Evolutionary conservation across 1,140 invertebrate species (phyloP), one percentile per base, ranked within the genome.

Genomic region (Meteorus sp.): DNA sequence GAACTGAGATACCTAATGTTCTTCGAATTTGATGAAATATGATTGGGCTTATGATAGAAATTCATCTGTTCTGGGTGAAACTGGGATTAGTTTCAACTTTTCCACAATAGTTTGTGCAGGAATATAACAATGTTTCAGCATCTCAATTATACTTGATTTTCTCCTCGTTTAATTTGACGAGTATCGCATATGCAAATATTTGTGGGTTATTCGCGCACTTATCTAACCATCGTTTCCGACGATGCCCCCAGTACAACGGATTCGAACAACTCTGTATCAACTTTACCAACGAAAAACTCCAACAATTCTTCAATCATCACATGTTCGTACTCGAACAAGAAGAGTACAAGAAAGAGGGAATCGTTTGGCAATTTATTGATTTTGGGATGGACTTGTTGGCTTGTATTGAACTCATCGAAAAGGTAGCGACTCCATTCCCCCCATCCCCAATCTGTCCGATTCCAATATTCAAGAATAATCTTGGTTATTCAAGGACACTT

Each of bases 191-290:
- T n/a, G n/a, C n/a, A 15, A 39, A 29, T 29, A 29, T 29, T 9
- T 29, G 9, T 9, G 9, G 4, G 27, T 29, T 29, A 29, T n/a
- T n/a, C n/a, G 27, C n/a, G 37, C 37, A 9, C n/a, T 3, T 15
- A 45, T 20, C 7, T 20, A 45, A 45, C n/a, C 43, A 2, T 11
- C 9, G 19, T 35, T 56, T 35, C 19, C 29, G 9, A 19, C 27
- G 23, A 27, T 29, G 19, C 76, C 54, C 57, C 77, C 85, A 94
- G 91, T 93, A 84, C 85, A 98, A 98, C 85, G 93, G 94, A 77
- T 98, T 98, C 83, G 95, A 98, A 82, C 95, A 98, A 86, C 87
- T 99, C 82, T 92, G 95, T 86, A 98, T 98, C 89, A 97, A 98
- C 87, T 97, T 96, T 83, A 97, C 94, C 81, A 97, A 97, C 81